Conservation (phyloP, 2,797 vertebrate genomes). For the Cuniculus paca region DNA sequence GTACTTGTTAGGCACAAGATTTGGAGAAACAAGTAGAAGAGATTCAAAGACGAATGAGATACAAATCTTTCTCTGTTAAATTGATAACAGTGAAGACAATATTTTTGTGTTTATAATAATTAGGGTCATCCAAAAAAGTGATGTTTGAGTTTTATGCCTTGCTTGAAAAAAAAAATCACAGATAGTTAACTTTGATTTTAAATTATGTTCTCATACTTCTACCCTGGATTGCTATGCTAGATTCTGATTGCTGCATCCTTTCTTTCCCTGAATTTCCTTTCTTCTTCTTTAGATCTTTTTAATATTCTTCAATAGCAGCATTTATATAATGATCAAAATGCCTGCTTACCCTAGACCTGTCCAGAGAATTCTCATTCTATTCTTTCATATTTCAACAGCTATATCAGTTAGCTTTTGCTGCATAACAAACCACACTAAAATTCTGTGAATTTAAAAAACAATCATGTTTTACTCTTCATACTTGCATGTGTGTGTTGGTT, state of each 20-base stretch:
- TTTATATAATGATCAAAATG: background rate
- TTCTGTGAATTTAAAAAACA: background rate
- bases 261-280: background rate
- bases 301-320: background rate
- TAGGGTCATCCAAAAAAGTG: background rate
- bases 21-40: background rate
- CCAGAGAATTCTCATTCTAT: background rate
- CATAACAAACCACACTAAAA: background rate
- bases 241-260: background rate
- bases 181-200: background rate
- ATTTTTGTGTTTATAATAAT: conserved; percentile 12
- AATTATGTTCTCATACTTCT: background rate
- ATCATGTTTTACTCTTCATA: background rate
- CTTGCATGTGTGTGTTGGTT: background rate
- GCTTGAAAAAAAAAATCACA: background rate
- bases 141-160: conserved; percentile 20
- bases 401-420: background rate
- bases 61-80: background rate
- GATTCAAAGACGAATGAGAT: background rate
- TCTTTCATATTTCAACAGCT: background rate
- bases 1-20: background rate
- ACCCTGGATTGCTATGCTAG: background rate
- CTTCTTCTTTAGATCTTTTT: background rate
- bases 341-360: background rate
- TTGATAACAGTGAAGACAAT: background rate